A percentile compares a stretch with the other conserved stretches of the same genome.
Conservation (phyloP, 1,140 invertebrate genomes). For the Drosophila rufa region DNA sequence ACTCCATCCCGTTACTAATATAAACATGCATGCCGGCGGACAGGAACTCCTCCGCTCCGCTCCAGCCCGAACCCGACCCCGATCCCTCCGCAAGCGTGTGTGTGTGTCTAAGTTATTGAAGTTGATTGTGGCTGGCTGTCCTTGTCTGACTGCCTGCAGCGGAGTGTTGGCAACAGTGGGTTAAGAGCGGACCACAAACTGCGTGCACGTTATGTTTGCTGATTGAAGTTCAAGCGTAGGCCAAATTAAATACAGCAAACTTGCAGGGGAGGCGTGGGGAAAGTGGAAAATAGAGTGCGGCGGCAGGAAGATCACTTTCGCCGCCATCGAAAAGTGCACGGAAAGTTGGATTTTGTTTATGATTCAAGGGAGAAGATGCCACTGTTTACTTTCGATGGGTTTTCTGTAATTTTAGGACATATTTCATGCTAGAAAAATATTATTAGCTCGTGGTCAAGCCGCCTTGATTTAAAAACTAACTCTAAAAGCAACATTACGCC, state of each 20-base stretch:
- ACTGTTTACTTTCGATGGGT: too few species aligned
- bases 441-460: too few species aligned
- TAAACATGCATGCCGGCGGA: conserved; percentile 60
- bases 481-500: too few species aligned
- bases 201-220: conserved; percentile 67
- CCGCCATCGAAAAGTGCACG: too few species aligned
- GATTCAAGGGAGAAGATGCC: too few species aligned
- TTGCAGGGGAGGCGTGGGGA: background rate
- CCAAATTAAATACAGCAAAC: conserved; percentile 68
- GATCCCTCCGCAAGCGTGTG: background rate
- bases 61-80: too few species aligned
- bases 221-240: conserved; percentile 69
- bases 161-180: conserved; percentile 4
- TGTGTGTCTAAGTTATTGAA: conserved; percentile 66
- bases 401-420: too few species aligned
- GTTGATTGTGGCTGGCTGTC: conserved; percentile 61
- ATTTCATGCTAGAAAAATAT: too few species aligned
- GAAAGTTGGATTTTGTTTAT: too few species aligned
- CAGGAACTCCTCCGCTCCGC: conserved; percentile 24
- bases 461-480: too few species aligned
- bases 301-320: too few species aligned
- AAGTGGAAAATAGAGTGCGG: background rate
- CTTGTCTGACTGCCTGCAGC: conserved; percentile 52
- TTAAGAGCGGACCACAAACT: conserved; percentile 44
- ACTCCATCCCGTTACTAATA: conserved; percentile 56